Evolutionary conservation across 2,888 invertebrate species (phyloP), one percentile per base, ranked within the genome.

Genomic region (Agrochola lychnidis): DNA sequence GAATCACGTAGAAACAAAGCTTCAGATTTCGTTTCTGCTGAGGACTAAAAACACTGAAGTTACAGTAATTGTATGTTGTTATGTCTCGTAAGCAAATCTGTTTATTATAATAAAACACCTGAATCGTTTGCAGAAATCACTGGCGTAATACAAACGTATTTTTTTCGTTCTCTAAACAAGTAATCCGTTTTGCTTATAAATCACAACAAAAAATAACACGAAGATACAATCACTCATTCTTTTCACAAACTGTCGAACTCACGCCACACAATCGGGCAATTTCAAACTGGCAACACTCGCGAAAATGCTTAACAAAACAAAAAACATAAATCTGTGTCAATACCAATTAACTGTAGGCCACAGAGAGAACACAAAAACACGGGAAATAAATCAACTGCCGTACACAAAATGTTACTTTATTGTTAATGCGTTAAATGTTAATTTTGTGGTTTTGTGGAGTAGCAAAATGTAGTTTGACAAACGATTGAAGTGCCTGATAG

Each of bases 291-390:
- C 69, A 78, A 83, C 83, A 81, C 71, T 78, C 79, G 75, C 78
- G 76, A 88, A 86, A 88, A 83, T 83, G 85, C 86, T 87, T 83
- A 89, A 89, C 88, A 87, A 86, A 88, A 90, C 89, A 89, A 81
- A 89, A 88, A 87, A 87, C 91, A 92, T 93, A 93, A 93, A 93
- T 93, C 92, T 90, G 87, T 88, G 91, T 92, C 93, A 90, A 93
- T 91, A 92, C 91, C 93, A 93, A 93, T 93, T 93, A 93, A 93
- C 90, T 90, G 88, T 85, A 81, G 85, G 69, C 88, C 88, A 84
- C 87, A 83, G 80, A 78, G 76, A 76, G 79, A 79, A 81, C 82
- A 80, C 85, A 87, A 86, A 84, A 89, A 88, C 84, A 89, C 74
- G 76, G 78, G 56, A 67, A 81, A 88, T 87, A 85, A 87, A 89